Base-by-base conservation (phyloP, 2,113 vertebrate genomes). In the Balaenoptera acutorostrata region DNA sequence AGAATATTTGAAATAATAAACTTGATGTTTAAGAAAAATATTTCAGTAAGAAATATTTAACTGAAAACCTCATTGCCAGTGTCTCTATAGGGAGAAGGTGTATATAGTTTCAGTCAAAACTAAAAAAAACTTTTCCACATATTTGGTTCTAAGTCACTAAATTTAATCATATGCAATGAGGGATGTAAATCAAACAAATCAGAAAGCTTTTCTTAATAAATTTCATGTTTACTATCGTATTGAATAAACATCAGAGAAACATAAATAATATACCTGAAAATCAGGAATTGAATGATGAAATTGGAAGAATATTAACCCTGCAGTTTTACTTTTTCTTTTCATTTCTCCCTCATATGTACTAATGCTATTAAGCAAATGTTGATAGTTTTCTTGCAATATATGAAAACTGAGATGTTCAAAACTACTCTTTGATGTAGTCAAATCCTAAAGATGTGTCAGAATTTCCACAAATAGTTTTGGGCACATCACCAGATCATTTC, bases 361-460 rank as follows among this genome's bases (percentile, higher is more conserved):
- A 68, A 21, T 21, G 57, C 31, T 81, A 36, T 0, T 2, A 86
- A 88, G 33, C 55, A 96, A 95, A 82, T 82, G 55, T 86, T 93
- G 78, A 92, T 92, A 94, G 59, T 82, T 93, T 85, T 88, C 80
- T 72, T 93, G 61, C 44, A 86, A 12, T 61, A 88, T 89, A 46
- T 86, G 66, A 95, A 97, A 96, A 66, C 36, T 44, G 44, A 91
- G 84, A 88, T 91, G 72, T 64, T 55, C 18, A 95, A 86, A 72
- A 93, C 49, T 91, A 81, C 33, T 97, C 36, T 84, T 85, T 80
- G 78, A 95, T 90, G 31, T 64, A 88, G 64, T 95, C 57, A 92
- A 39, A 88, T 94, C 83, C 59, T 87, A 89, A 59, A 78, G 23
- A 82, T 52, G 44, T 89, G 78, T 89, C 78, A 96, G 69, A 71